These are phyloP conservation scores for Chrysotoxum bicinctum DNA, from an alignment of 2,888 invertebrate species.

Conservation along the genomic window DNA sequence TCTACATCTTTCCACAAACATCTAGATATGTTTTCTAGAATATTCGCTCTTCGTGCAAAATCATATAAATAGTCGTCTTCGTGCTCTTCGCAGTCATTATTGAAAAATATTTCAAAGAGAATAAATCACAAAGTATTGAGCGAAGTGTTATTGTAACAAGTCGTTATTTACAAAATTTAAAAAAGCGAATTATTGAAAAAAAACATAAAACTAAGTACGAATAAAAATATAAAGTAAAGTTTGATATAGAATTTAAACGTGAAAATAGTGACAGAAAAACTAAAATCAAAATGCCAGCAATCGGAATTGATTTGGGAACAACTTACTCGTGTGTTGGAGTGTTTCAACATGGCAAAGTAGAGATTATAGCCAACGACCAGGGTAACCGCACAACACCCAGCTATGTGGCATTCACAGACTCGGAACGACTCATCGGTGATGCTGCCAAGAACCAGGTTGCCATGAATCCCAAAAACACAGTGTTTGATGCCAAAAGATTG, in stretches of 20 bases:
- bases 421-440: conserved; percentile 90
- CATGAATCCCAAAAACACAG: conserved; percentile 93
- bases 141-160: conserved; percentile 6
- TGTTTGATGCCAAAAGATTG: conserved; percentile 95
- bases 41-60: conserved; percentile 9
- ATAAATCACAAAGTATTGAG: background rate
- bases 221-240: background rate
- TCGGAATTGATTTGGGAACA: conserved; percentile 92
- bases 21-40: conserved; percentile 37
- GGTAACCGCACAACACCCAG: conserved; percentile 89
- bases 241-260: background rate
- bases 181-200: background rate
- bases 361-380: conserved; percentile 90
- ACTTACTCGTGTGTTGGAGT: conserved; percentile 91
- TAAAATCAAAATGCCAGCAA: conserved; percentile 82
- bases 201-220: background rate
- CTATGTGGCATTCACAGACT: conserved; percentile 89
- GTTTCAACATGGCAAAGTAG: conserved; percentile 89
- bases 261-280: no score
- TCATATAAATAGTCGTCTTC: conserved; percentile 43
- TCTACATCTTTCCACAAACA: conserved; percentile 8
- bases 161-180: background rate
- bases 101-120: conserved; percentile 27
- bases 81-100: conserved; percentile 34
- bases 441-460: conserved; percentile 91